A percentile compares a stretch with the other conserved stretches of the same genome.
These are phyloP conservation scores for Philotrypesis tridentata DNA, from an alignment of 1,140 invertebrate species.

Conservation along the genomic window DNA sequence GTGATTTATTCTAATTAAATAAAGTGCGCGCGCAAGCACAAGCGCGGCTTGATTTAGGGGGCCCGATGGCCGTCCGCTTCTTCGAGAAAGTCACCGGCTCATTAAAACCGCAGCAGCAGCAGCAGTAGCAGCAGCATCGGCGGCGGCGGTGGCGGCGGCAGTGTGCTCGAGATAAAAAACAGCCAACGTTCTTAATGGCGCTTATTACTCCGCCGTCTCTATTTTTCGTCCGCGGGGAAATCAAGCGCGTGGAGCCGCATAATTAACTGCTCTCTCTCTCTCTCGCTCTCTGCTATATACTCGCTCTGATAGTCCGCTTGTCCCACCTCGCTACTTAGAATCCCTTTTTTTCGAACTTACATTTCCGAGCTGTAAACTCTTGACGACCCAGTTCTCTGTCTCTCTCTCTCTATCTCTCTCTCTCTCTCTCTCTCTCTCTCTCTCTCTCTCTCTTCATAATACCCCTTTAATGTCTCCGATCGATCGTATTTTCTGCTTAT, in stretches of 20 bases:
- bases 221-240: conserved; percentile 73
- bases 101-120: neutral
- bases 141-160: too few species aligned
- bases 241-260: conserved; percentile 71
- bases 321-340: conserved; percentile 61
- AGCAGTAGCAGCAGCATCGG: too few species aligned
- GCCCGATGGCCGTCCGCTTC: neutral
- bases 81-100: neutral
- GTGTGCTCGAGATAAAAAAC: conserved; percentile 17
- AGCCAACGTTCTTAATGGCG: conserved; percentile 67
- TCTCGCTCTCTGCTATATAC: too few species aligned
- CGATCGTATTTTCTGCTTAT: conserved; percentile 34
- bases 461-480: neutral
- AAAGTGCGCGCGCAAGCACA: conserved; percentile 61
- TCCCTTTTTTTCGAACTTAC: too few species aligned
- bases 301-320: too few species aligned
- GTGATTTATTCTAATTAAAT: conserved; percentile 70
- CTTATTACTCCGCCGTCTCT: conserved; percentile 69
- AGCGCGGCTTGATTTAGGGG: conserved; percentile 39
- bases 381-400: neutral
- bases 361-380: neutral
- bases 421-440: too few species aligned
- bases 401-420: too few species aligned
- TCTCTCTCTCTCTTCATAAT: too few species aligned
- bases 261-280: conserved; percentile 67